Conservation (phyloP, 2,888 invertebrate species). For the Pollenia griseotomentosa region DNA sequence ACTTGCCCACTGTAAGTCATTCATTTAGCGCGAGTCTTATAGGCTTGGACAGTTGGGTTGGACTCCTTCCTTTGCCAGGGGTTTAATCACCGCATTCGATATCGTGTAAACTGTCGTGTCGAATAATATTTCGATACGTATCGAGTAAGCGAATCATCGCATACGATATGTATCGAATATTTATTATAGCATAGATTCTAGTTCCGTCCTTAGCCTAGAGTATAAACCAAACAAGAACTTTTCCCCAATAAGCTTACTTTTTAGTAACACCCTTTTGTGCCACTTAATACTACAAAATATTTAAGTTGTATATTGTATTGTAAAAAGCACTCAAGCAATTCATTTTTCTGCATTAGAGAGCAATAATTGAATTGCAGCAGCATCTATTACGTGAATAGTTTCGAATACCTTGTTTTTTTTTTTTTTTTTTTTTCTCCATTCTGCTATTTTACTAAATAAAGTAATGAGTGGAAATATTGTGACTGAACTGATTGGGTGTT, state of each 20-base stretch:
- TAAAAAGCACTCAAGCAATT: conserved; percentile 66
- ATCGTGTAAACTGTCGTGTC: too few species aligned
- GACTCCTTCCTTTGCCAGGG: too few species aligned
- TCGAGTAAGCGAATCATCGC: too few species aligned
- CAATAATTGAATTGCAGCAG: conserved; percentile 70
- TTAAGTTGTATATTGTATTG: conserved; percentile 16
- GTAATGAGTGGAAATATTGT: not conserved
- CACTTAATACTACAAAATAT: not conserved
- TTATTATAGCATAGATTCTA: too few species aligned
- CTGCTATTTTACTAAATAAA: not conserved
- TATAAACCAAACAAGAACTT: not conserved
- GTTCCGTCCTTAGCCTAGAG: too few species aligned
- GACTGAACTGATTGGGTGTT: conserved; percentile 49
- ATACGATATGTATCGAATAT: too few species aligned
- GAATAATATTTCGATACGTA: too few species aligned
- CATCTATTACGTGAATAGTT: conserved; percentile 44
- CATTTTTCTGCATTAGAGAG: conserved; percentile 69
- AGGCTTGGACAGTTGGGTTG: too few species aligned
- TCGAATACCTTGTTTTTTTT: conserved; percentile 10
- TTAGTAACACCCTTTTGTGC: not conserved
- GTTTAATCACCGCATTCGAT: too few species aligned
- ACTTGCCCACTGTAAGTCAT: too few species aligned
- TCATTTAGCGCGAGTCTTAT: too few species aligned
- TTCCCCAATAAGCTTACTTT: not conserved
- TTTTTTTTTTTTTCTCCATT: conserved; percentile 15